Percentiles rank a stretch among this genome's conserved stretches.
These are phyloP conservation scores for Scaptomyza parva DNA, from an alignment of 2,888 invertebrate genomes.

Conservation along the genomic window DNA sequence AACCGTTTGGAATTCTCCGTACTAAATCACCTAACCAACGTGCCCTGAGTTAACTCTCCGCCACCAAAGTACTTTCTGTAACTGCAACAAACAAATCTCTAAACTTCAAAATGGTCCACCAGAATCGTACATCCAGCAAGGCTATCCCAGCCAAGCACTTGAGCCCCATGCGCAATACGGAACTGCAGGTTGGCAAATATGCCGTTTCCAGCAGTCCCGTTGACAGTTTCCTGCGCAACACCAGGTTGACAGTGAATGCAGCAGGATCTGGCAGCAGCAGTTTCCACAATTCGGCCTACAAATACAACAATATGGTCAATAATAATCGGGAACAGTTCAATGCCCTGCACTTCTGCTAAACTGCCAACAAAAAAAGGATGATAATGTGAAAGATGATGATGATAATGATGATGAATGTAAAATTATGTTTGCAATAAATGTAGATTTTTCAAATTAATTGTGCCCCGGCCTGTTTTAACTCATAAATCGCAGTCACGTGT, in stretches of 20 bases:
- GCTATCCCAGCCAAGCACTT: conserved; percentile 77
- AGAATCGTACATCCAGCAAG: conserved; percentile 74
- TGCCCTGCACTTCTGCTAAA: conserved; percentile 82
- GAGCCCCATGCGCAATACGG: conserved; percentile 74
- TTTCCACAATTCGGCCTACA: conserved; percentile 49
- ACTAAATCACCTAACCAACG: conserved; percentile 93
- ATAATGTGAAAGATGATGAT: conserved; percentile 9
- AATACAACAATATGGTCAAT: conserved; percentile 82
- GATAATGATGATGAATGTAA: conserved; percentile 8
- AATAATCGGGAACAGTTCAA: conserved; percentile 83
- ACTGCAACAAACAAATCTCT: conserved; percentile 24
- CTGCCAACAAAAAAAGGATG: neutral
- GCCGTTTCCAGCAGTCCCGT: conserved; percentile 69
- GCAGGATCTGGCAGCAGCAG: conserved; percentile 12
- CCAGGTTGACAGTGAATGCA: conserved; percentile 41
- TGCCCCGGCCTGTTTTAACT: conserved; percentile 49
- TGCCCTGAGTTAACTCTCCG: conserved; percentile 87
- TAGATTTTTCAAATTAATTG: conserved; percentile 63
- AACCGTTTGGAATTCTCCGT: conserved; percentile 94
- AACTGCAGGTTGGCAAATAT: conserved; percentile 51
- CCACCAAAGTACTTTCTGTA: conserved; percentile 21
- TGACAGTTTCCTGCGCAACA: conserved; percentile 59
- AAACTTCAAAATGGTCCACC: conserved; percentile 81
- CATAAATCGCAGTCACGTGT: conserved; percentile 75
- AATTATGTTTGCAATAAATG: conserved; percentile 56